Base-by-base conservation (phyloP, 2,888 invertebrate genomes). In the Lobophora halterata region DNA sequence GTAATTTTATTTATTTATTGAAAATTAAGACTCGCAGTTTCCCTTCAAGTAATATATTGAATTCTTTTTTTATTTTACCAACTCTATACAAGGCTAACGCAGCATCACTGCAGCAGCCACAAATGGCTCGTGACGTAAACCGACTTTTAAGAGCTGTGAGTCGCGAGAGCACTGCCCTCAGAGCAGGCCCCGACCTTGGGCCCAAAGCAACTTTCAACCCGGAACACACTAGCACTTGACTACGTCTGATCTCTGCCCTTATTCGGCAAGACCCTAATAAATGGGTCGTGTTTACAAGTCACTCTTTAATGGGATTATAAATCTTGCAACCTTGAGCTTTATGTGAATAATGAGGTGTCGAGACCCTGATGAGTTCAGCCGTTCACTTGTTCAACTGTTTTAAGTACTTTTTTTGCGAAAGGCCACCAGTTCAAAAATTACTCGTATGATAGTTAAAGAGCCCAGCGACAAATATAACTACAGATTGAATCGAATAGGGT, bases 171-270 rank as follows among this genome's bases (percentile, higher is more conserved):
- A 70, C 61, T 69, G 78, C 69, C 76, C 75, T 70, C 65, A 57
- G 61, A 55, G 54, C 43, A 45, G 52, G 51, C 56, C n/a, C 49
- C 63, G 73, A 71, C 80, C 81, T 80, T 80, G 80, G 61, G 52
- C 46, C 48, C 59, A 58, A 69, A 71, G 70, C 81, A 77, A 80
- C 81, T 81, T 81, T 81, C 79, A 72, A 80, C 79, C 77, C 80
- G 81, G 81, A 81, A 79, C 47, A 63, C 67, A 60, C 65, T 63
- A 67, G 62, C 50, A 48, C 55, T 39, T 33, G 20, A 55, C 64
- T 65, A 62, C 65, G 65, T 62, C 56, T 57, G 16, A 19, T 58
- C 55, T 55, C 41, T 61, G 55, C 54, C 75, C 74, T 58, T 71
- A 65, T 66, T 60, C 52, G 66, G 67, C 24, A 20, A 36, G n/a